These are phyloP conservation scores for Pygoscelis adeliae DNA, from an alignment of 2,113 vertebrate genomes.

Conservation along the genomic window DNA sequence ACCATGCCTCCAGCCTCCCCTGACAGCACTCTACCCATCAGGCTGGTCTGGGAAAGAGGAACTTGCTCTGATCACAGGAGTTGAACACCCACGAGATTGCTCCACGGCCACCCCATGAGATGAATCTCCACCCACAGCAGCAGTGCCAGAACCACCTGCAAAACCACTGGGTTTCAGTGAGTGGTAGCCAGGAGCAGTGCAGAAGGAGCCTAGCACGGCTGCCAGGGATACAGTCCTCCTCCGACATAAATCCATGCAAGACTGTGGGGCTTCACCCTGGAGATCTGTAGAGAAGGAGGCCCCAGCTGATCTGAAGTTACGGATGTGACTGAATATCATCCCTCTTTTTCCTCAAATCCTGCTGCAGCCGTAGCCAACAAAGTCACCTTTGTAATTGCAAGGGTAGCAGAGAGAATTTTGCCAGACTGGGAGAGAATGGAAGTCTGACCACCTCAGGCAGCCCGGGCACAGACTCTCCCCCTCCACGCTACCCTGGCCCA, in stretches of 20 bases:
- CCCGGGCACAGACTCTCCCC: not conserved
- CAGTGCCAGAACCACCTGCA: not conserved
- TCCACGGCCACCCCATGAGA: not conserved
- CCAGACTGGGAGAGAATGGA: not conserved
- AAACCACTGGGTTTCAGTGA: not conserved
- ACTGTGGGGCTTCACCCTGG: not conserved
- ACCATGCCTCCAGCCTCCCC: not conserved
- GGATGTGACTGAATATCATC: not conserved
- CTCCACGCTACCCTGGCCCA: rapidly evolving
- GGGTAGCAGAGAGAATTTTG: not conserved
- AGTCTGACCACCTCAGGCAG: not conserved
- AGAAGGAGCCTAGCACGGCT: not conserved
- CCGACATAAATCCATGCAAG: not conserved
- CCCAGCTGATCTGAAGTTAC: not conserved
- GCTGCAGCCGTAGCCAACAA: not conserved
- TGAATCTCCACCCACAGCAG: not conserved
- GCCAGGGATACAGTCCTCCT: not conserved
- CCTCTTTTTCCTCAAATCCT: not conserved
- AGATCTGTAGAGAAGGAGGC: not conserved
- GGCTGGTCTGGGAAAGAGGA: not conserved
- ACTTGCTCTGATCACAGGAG: not conserved
- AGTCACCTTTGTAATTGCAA: not conserved
- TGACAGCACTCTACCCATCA: not conserved
- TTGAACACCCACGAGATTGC: not conserved
- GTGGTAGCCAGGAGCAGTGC: not conserved